Evolutionary conservation across 2,797 vertebrate genomes (phyloP).

Genomic region (Peromyscus nudipes): DNA sequence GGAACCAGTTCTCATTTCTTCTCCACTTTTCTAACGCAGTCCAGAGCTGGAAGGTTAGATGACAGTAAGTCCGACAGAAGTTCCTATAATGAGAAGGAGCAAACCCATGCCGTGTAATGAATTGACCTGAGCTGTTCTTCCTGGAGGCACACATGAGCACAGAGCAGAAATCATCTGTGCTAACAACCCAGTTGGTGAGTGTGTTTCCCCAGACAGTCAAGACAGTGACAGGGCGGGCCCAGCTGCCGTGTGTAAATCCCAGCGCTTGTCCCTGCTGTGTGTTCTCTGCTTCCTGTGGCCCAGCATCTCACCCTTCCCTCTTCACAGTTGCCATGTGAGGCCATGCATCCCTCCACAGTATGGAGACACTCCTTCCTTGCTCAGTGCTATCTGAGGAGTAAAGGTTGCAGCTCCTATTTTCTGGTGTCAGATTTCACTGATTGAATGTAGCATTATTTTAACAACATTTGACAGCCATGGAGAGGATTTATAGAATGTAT

Average conservation of each 20-base stretch:
- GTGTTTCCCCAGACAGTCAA: neutral
- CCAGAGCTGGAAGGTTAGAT: neutral
- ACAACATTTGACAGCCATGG: constrained; percentile 18
- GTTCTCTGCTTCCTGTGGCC: neutral
- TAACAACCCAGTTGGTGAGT: neutral
- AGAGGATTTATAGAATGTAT: neutral
- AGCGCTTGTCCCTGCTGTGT: neutral
- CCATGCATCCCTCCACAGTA: neutral
- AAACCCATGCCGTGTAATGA: fast-evolving
- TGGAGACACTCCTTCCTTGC: neutral
- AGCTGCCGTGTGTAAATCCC: neutral
- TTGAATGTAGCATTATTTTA: constrained; percentile 63
- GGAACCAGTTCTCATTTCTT: neutral
- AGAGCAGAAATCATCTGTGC: neutral
- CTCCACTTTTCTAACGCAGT: neutral
- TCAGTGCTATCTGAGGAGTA: neutral
- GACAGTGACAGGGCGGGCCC: neutral
- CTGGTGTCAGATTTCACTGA: constrained; percentile 2
- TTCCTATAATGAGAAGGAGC: neutral
- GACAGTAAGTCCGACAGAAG: neutral
- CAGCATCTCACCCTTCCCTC: fast-evolving
- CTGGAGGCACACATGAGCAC: neutral
- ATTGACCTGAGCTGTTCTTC: neutral
- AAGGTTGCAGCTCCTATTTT: neutral
- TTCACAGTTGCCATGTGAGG: neutral